Evolutionary conservation across 2,113 vertebrate species (phyloP).

Genomic region (Xenopus borealis): DNA sequence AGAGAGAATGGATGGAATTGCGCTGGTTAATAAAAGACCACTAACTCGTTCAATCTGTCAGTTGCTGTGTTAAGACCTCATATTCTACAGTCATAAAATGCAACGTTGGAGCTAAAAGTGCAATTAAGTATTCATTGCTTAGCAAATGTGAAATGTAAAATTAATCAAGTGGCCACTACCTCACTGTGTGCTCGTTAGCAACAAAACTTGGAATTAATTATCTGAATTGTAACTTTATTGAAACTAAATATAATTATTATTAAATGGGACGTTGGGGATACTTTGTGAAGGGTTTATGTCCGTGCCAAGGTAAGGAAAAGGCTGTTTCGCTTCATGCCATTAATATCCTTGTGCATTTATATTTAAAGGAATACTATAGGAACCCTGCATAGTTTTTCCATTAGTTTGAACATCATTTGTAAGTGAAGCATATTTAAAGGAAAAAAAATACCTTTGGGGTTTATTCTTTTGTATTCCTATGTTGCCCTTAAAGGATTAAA

Average conservation of each 20-base stretch:
- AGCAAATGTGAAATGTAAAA: conserved; percentile 47
- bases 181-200: conserved; percentile 38
- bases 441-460: no score
- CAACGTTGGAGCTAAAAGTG: conserved; percentile 44
- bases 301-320: conserved; percentile 29
- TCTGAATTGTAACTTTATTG: conserved; percentile 44
- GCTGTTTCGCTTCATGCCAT: conserved; percentile 23
- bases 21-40: conserved; percentile 44
- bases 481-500: no score
- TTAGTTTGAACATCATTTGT: no score
- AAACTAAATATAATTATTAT: conserved; percentile 45
- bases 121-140: conserved; percentile 47
- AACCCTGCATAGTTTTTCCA: neutral
- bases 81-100: conserved; percentile 42
- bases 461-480: no score
- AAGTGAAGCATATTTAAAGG: no score
- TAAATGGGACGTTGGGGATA: conserved; percentile 42
- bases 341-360: conserved; percentile 28
- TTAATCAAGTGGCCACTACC: conserved; percentile 46
- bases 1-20: conserved; percentile 21
- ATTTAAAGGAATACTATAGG: conserved; percentile 5
- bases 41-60: conserved; percentile 45
- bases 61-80: conserved; percentile 45
- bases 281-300: conserved; percentile 38
- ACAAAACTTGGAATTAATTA: conserved; percentile 45